phyloP scores from a whole-genome alignment of 1,140 invertebrate genomes.

The Drosophila lacertosa region DNA sequence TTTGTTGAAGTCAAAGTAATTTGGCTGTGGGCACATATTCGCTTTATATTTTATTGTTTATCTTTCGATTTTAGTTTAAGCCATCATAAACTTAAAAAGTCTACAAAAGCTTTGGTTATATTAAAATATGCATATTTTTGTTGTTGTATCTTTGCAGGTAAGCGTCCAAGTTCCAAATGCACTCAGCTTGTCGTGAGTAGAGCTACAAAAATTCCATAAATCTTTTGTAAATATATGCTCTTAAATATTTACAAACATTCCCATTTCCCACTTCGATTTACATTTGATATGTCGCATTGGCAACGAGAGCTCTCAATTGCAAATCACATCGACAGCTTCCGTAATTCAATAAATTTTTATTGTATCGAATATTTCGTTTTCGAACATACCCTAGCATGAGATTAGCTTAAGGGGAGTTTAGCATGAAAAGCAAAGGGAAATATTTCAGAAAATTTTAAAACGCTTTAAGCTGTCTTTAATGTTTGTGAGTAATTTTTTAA shows the following conservation, averaged over 20 bases:
- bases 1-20: background rate
- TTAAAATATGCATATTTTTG: slow-evolving; percentile 7
- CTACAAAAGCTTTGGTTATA: background rate
- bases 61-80: background rate
- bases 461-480: too few relatives aligned
- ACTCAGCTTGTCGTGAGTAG: slow-evolving; percentile 11
- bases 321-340: slow-evolving; percentile 69
- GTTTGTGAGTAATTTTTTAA: too few relatives aligned
- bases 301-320: slow-evolving; percentile 45
- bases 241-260: slow-evolving; percentile 4
- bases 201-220: slow-evolving; percentile 4
- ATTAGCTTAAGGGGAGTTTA: slow-evolving; percentile 3
- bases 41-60: background rate
- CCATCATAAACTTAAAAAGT: background rate
- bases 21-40: background rate
- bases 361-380: slow-evolving; percentile 56
- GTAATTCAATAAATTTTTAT: slow-evolving; percentile 77
- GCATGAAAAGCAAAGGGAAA: too few relatives aligned
- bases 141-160: slow-evolving; percentile 50
- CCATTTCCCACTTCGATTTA: too few relatives aligned
- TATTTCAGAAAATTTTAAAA: too few relatives aligned
- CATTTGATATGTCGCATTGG: slow-evolving; percentile 26
- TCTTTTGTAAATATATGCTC: slow-evolving; percentile 3
- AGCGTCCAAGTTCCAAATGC: slow-evolving; percentile 27
- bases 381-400: slow-evolving; percentile 37